These are phyloP conservation scores for Drosophila melanica DNA, from an alignment of 1,140 invertebrate genomes.

Conservation along the genomic window DNA sequence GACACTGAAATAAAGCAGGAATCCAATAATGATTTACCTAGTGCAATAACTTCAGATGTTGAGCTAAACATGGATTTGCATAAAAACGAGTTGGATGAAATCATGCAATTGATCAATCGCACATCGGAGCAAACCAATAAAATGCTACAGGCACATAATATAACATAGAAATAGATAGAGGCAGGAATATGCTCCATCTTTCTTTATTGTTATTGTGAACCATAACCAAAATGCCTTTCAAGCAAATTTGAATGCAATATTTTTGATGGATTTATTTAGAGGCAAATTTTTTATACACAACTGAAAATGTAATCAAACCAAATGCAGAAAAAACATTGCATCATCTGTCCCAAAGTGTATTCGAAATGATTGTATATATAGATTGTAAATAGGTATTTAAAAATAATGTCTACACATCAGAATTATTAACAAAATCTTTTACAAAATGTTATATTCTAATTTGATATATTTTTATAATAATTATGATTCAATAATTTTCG, in stretches of 20 bases:
- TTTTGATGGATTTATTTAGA: not conserved
- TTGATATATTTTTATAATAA: no score
- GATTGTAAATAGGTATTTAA: no score
- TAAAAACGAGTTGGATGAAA: conserved; percentile 10
- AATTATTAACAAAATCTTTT: no score
- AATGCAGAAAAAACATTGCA: no score
- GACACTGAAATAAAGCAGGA: not conserved
- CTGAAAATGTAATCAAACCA: not conserved
- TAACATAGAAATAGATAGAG: not conserved
- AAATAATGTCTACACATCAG: no score
- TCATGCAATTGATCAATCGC: conserved; percentile 25
- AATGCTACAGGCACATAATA: conserved; percentile 8
- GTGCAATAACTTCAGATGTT: not conserved
- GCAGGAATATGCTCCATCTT: not conserved
- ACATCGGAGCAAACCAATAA: not conserved
- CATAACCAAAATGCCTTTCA: not conserved
- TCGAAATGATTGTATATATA: no score
- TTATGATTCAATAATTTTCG: no score
- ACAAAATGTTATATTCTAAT: no score
- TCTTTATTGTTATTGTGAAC: not conserved
- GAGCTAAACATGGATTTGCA: not conserved
- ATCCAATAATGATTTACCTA: not conserved
- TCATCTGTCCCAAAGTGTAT: no score
- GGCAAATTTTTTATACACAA: not conserved
- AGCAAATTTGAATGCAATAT: conserved; percentile 5